Conservation (phyloP, 2,113 vertebrate genomes). For the Cygnus buccinator region DNA sequence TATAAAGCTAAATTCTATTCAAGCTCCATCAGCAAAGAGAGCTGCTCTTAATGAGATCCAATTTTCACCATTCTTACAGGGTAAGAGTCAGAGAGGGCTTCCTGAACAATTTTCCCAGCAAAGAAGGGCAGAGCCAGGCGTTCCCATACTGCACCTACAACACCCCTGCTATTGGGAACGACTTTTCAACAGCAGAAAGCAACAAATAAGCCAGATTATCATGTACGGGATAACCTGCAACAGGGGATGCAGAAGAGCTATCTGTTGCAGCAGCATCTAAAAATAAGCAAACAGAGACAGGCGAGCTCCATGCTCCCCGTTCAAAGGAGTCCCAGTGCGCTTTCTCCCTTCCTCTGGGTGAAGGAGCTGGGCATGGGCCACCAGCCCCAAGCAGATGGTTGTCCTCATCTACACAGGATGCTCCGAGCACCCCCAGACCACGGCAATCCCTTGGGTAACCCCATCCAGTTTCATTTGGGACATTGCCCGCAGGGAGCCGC, state of each 20-base stretch:
- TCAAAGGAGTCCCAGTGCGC: not conserved
- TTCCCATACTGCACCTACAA: not conserved
- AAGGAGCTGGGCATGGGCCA: not conserved
- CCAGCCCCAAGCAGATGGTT: not conserved
- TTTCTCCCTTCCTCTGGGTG: not conserved
- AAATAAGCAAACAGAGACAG: not conserved
- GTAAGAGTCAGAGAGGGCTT: not conserved
- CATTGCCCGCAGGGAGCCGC: accelerated
- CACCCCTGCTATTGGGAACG: not conserved
- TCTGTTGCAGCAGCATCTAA: not conserved
- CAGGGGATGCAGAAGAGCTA: not conserved
- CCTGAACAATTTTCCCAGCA: not conserved
- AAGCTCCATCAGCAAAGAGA: not conserved
- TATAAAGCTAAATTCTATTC: not conserved
- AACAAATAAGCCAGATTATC: not conserved
- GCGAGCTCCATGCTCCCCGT: not conserved
- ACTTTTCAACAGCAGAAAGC: not conserved
- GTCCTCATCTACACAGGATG: not conserved
- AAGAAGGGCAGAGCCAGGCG: not conserved
- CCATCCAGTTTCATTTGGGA: not conserved
- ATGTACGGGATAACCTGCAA: not conserved
- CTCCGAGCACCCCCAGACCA: not conserved
- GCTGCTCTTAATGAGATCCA: not conserved
- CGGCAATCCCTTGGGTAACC: not conserved
- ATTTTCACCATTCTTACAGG: not conserved